These are phyloP conservation scores for Lagopus leucura DNA, from an alignment of 2,113 vertebrate genomes.

Conservation along the genomic window DNA sequence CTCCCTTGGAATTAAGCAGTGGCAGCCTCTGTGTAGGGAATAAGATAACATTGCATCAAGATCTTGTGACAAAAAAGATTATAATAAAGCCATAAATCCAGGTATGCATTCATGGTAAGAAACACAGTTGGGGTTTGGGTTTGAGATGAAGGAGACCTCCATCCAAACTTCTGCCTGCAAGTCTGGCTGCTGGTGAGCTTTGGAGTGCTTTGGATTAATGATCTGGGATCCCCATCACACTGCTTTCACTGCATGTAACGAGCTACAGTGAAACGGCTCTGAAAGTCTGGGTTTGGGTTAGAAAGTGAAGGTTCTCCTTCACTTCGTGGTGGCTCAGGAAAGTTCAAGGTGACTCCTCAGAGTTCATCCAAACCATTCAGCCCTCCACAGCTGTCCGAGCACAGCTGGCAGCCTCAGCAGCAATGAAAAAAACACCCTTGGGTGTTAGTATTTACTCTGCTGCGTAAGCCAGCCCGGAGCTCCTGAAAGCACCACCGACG, in stretches of 20 bases:
- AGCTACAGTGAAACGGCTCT: background rate
- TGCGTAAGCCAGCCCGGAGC: background rate
- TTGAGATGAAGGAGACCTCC: background rate
- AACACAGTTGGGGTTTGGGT: background rate
- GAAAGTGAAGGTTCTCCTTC: background rate
- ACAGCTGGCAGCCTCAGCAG: background rate
- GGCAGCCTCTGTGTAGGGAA: background rate
- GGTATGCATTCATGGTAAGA: background rate
- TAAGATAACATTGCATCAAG: background rate
- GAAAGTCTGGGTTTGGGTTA: background rate
- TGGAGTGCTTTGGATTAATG: background rate
- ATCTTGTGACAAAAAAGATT: background rate
- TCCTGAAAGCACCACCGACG: accelerated
- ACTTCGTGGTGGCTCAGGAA: background rate
- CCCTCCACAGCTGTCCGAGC: background rate
- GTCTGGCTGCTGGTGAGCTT: background rate
- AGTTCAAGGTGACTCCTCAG: background rate
- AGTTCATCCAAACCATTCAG: background rate
- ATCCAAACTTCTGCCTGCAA: background rate
- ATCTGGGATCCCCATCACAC: background rate
- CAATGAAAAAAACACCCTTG: background rate
- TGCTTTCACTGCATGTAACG: background rate
- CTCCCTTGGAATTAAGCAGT: background rate
- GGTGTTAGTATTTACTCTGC: background rate
- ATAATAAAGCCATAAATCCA: background rate